Percentiles rank a stretch among this genome's conserved stretches.
Conservation (phyloP, 2,113 vertebrate species). For the Python bivittatus region DNA sequence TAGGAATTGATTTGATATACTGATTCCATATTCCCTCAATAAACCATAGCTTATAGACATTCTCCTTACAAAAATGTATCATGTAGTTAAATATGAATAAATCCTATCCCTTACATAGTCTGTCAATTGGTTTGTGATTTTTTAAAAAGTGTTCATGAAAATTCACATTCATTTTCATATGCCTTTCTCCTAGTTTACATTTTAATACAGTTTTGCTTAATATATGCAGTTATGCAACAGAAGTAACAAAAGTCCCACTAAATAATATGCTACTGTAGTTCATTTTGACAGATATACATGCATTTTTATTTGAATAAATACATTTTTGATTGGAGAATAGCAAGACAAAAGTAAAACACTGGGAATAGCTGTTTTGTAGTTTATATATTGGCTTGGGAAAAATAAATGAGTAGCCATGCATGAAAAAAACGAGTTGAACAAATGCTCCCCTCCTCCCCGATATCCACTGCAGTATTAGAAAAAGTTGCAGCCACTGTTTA, state of each 20-base stretch:
- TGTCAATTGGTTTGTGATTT: neutral
- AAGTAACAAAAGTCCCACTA: neutral
- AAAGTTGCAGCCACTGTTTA: neutral
- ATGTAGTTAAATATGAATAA: constrained; percentile 4
- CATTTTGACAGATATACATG: neutral
- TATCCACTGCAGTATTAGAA: neutral
- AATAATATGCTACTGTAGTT: neutral
- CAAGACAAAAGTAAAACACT: neutral
- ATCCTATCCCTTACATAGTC: neutral
- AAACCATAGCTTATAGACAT: no score
- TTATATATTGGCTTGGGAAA: neutral
- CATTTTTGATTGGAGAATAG: no score
- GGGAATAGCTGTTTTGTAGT: neutral
- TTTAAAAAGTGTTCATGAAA: neutral
- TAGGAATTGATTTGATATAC: no score
- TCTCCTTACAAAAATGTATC: neutral
- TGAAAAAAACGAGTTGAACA: neutral
- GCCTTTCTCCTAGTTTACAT: neutral
- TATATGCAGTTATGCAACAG: neutral
- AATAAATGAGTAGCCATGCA: neutral
- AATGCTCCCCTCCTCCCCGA: neutral
- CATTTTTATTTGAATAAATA: neutral
- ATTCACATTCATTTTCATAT: neutral
- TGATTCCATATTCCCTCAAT: no score
- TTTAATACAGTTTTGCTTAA: neutral